Percentiles rank a stretch among this genome's conserved stretches.
Conservation (phyloP, 53 echinoderm and acorn worm species). For the Antedon mediterranea region DNA sequence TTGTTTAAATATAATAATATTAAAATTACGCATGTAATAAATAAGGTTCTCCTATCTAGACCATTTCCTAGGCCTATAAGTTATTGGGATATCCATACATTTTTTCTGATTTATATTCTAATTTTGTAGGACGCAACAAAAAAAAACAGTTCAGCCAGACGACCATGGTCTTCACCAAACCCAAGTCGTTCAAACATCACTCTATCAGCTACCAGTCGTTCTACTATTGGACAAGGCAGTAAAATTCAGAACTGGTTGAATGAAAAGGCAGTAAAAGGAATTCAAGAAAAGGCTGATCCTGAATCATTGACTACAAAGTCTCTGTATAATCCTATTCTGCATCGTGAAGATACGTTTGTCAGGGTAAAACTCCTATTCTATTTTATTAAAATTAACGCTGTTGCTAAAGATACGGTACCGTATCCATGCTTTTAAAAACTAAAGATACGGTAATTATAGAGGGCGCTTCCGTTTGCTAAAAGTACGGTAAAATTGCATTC, state of each 20-base stretch:
- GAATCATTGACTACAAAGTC: conserved; percentile 84
- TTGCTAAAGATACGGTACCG: neutral
- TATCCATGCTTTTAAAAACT: too few relatives aligned
- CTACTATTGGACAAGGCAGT: conserved; percentile 61
- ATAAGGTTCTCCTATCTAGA: too few relatives aligned
- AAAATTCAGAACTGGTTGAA: conserved; percentile 95
- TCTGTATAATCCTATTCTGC: conserved; percentile 78
- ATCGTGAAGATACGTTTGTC: conserved; percentile 90
- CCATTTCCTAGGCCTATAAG: too few relatives aligned
- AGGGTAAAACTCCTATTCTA: conserved; percentile 39
- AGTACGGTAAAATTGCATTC: too few relatives aligned
- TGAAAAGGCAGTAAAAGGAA: conserved; percentile 68
- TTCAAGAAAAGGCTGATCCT: conserved; percentile 89
- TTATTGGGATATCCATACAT: too few relatives aligned
- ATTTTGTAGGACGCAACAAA: neutral
- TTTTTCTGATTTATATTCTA: too few relatives aligned
- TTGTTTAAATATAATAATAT: too few relatives aligned
- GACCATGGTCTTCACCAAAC: conserved; percentile 70
- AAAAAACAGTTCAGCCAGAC: neutral
- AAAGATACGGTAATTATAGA: too few relatives aligned
- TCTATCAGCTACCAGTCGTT: conserved; percentile 48
- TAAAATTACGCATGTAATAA: too few relatives aligned
- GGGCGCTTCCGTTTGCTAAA: too few relatives aligned
- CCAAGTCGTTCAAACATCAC: conserved; percentile 41
- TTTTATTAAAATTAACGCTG: neutral